Evolutionary conservation across 1,140 invertebrate genomes (phyloP), one percentile per base, ranked within the genome.

Genomic region (Tetragonula clypearis): DNA sequence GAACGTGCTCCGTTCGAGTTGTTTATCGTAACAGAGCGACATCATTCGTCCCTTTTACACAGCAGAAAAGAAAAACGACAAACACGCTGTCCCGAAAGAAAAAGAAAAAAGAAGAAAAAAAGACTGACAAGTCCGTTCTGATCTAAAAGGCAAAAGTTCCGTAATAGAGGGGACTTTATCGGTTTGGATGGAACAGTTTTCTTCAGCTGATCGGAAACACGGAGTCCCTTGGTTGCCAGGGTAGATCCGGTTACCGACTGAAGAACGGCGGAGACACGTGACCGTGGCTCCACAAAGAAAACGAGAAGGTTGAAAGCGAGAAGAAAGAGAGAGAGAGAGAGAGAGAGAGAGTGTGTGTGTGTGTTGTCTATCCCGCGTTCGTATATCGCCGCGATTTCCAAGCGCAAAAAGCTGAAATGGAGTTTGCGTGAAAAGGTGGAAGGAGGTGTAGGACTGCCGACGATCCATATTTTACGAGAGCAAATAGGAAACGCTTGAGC

Each of bases 111-210:
- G 8, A 0, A 41, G n/a, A 41, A 49, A 0, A 49, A 49, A 49
- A 41, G 6, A 49, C 41, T 6, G 41, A 49, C 41, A 49, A 49
- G 41, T 49, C 41, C 6, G 41, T 41, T 41, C 41, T 49, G 8
- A 49, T 49, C 41, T 49, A 8, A 49, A 49, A 49, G 12, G 23
- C 11, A 12, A 92, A 90, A 92, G 90, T 91, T 89, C 87, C 79
- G 90, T 91, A 91, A 91, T 92, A 92, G 92, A 92, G 90, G 88
- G 83, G 87, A 88, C 88, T 88, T 89, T 84, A 91, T 86, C 81
- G 75, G 86, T 76, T 82, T 21, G 53, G 19, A 56, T 21, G 73
- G 65, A 72, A 12, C 55, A n/a, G 17, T 6, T 21, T 66, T 55
- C 53, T 55, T 55, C 53, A 56, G 53, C 60, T 30, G 30, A 56